Conservation (phyloP, 2,888 invertebrate genomes). For the Phaedon cochleariae region DNA sequence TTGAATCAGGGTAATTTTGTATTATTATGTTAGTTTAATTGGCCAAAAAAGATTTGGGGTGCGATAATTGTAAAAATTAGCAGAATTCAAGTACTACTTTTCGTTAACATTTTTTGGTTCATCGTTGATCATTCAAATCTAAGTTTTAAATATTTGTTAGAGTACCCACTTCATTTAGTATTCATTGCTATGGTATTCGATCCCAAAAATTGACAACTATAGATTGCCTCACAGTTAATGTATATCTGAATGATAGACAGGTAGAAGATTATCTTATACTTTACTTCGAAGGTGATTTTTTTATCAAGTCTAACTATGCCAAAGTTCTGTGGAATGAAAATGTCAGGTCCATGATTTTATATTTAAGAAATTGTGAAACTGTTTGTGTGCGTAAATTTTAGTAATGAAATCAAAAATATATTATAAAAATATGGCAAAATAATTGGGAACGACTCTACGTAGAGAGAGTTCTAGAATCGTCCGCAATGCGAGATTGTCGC, state of each 20-base stretch:
- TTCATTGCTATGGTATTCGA: neutral
- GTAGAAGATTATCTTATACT: neutral
- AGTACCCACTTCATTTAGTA: no score
- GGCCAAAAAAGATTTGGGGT: constrained; percentile 26
- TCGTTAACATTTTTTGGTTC: neutral
- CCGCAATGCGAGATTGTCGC: constrained; percentile 59
- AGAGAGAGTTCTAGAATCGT: constrained; percentile 59
- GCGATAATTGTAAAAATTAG: neutral
- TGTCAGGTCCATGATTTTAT: constrained; percentile 55
- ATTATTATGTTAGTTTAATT: constrained; percentile 51
- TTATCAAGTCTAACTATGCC: neutral
- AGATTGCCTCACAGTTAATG: constrained; percentile 1
- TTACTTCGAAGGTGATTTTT: neutral
- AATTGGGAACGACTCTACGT: constrained; percentile 59
- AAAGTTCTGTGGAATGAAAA: constrained; percentile 31
- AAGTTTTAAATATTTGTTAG: no score
- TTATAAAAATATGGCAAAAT: constrained; percentile 53
- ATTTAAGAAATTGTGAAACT: constrained; percentile 57
- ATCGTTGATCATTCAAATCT: no score
- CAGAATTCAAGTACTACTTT: constrained; percentile 1
- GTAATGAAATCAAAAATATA: constrained; percentile 62
- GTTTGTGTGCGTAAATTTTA: constrained; percentile 63
- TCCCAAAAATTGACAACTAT: neutral
- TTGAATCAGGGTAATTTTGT: constrained; percentile 59
- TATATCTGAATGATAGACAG: neutral